Conservation (phyloP, 2,797 vertebrate species). For the Falco naumanni region DNA sequence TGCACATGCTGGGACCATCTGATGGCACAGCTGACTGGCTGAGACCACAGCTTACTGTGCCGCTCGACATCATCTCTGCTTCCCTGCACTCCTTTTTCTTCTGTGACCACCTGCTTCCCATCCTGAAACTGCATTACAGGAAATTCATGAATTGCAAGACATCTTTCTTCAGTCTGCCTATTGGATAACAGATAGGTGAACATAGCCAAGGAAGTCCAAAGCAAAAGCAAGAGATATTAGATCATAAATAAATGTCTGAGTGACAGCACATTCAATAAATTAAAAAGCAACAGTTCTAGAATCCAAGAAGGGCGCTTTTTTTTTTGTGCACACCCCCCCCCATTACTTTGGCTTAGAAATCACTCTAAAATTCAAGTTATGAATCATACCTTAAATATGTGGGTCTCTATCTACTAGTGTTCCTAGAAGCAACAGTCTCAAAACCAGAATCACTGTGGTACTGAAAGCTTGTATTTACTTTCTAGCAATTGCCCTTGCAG, state of each 20-base stretch:
- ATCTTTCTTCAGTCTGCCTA: neutral
- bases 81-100: neutral
- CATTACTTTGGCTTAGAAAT: neutral
- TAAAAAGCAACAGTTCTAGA: neutral
- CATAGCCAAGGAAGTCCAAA: neutral
- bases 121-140: neutral
- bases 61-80: neutral
- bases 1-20: neutral
- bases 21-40: neutral
- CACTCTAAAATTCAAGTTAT: neutral
- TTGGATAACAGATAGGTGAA: neutral
- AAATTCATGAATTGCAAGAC: neutral
- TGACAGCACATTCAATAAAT: neutral
- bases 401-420: neutral
- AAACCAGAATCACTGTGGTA: neutral
- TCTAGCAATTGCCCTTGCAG: neutral
- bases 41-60: neutral
- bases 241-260: neutral
- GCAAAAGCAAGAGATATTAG: neutral
- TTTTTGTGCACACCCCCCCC: neutral
- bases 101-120: neutral
- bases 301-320: neutral
- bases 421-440: conserved; percentile 15
- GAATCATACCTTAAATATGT: neutral
- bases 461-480: neutral